A percentile compares a stretch with the other conserved stretches of the same genome.
Evolutionary conservation across 2,797 vertebrate genomes (phyloP).

Genomic region (Poecilia wingei): DNA sequence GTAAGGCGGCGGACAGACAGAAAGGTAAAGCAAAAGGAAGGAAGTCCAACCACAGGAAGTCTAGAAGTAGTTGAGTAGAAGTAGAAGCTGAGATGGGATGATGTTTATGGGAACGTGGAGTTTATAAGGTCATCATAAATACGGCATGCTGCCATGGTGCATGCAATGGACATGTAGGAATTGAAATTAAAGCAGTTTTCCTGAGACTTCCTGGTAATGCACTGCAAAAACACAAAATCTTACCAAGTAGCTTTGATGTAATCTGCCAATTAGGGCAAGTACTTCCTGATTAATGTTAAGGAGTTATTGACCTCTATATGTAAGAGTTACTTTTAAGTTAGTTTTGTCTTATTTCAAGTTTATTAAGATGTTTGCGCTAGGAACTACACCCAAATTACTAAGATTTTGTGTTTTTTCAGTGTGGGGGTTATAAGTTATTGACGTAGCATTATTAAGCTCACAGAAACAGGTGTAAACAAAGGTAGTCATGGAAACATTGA

Average conservation of each 20-base stretch:
- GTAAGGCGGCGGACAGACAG: slow-evolving; percentile 75
- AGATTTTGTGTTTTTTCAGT: too few relatives aligned
- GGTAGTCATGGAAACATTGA: slow-evolving; percentile 12
- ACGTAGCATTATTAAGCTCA: neutral
- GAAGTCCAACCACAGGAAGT: slow-evolving; percentile 21
- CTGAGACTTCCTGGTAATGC: neutral
- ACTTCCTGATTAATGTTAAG: too few relatives aligned
- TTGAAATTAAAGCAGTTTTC: neutral
- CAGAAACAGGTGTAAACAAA: neutral
- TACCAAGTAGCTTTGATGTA: too few relatives aligned
- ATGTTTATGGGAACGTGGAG: neutral
- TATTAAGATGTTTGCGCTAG: too few relatives aligned
- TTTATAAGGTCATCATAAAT: neutral
- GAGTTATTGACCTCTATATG: too few relatives aligned
- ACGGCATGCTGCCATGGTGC: slow-evolving; percentile 4
- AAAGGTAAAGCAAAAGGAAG: slow-evolving; percentile 72
- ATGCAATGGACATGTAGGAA: neutral
- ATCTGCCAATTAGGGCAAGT: too few relatives aligned
- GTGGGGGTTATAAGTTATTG: neutral
- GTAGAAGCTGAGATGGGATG: neutral
- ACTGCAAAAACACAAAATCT: too few relatives aligned
- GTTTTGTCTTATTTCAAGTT: too few relatives aligned
- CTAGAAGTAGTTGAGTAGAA: neutral
- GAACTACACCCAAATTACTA: too few relatives aligned
- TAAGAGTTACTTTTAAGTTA: too few relatives aligned